These are phyloP conservation scores for Ciconia nigra DNA, from an alignment of 2,797 vertebrate genomes.

Conservation along the genomic window DNA sequence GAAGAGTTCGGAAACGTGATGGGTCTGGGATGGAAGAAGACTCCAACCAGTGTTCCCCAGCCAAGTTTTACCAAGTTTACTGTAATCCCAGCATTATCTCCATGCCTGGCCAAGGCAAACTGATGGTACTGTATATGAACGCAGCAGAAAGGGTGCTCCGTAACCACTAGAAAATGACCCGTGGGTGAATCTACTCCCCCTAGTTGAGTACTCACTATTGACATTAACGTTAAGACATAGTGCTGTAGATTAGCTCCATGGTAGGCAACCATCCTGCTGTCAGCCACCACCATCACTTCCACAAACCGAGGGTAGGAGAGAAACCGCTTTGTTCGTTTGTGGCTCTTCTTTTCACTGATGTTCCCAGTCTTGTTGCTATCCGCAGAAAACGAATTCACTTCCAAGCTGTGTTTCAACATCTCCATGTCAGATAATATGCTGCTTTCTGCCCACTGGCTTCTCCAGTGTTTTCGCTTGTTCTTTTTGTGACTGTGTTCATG, in stretches of 20 bases:
- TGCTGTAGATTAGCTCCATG: constrained; percentile 95
- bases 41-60: neutral
- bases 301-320: constrained; percentile 97
- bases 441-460: constrained; percentile 53
- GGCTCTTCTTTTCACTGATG: constrained; percentile 78
- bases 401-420: constrained; percentile 74
- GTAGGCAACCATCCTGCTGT: constrained; percentile 97
- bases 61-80: neutral
- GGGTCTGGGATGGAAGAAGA: neutral
- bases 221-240: constrained; percentile 97
- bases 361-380: constrained; percentile 72
- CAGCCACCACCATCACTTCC: constrained; percentile 98
- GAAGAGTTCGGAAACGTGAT: neutral
- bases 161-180: accelerated
- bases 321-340: constrained; percentile 92
- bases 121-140: accelerated
- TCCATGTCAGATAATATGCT: constrained; percentile 80
- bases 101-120: neutral
- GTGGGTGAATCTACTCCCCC: neutral
- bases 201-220: constrained; percentile 89
- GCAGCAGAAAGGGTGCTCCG: neutral
- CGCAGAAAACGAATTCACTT: constrained; percentile 67
- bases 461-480: constrained; percentile 75
- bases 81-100: neutral
- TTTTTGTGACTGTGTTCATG: constrained; percentile 79